Percentiles rank a stretch among this genome's conserved stretches.
Conservation (phyloP, 2,888 invertebrate species). For the Folsomia manolachei region DNA sequence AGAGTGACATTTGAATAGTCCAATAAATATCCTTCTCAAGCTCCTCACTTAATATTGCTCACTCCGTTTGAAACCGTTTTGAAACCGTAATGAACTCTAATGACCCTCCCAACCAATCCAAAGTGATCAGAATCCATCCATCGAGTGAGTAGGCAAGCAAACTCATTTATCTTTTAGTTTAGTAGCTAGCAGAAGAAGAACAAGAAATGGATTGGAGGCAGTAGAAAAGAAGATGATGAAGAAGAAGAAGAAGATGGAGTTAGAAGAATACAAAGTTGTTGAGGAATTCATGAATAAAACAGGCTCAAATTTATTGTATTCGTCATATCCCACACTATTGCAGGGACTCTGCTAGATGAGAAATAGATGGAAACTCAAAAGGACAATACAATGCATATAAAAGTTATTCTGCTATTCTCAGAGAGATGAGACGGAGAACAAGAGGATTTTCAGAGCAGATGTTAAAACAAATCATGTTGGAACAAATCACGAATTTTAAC, state of each 20-base stretch:
- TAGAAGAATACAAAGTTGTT: not conserved
- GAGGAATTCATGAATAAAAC: conserved; percentile 6
- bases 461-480: not conserved
- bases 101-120: not conserved
- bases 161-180: not conserved
- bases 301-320: not conserved
- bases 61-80: too few relatives aligned
- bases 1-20: conserved; percentile 1
- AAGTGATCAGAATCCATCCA: not conserved
- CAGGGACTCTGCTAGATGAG: not conserved
- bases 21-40: not conserved
- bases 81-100: conserved; percentile 5
- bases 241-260: too few relatives aligned
- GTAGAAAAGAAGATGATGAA: too few relatives aligned
- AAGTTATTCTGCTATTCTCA: not conserved
- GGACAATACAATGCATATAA: not conserved
- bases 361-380: not conserved
- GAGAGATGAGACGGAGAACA: not conserved
- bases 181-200: too few relatives aligned
- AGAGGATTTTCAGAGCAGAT: conserved; percentile 10
- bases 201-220: too few relatives aligned
- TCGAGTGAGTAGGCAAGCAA: too few relatives aligned
- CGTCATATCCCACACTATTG: conserved; percentile 6
- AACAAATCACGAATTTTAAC: conserved; percentile 2
- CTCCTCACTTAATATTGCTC: conserved; percentile 7